These are phyloP conservation scores for Notolabrus celidotus DNA, from an alignment of 2,797 vertebrate species.

Conservation along the genomic window DNA sequence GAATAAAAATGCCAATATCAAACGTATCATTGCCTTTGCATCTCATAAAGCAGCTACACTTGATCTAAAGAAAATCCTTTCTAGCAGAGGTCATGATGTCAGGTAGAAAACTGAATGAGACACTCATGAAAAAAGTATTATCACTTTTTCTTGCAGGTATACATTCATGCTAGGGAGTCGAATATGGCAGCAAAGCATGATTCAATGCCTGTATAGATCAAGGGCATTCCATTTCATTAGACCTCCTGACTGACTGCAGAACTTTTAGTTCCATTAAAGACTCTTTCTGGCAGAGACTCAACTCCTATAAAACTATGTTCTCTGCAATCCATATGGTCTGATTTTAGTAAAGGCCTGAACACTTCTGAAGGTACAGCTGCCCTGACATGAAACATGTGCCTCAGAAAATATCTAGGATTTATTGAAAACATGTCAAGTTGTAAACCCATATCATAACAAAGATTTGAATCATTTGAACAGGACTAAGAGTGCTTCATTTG, in stretches of 20 bases:
- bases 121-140: too few species aligned
- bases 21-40: not conserved
- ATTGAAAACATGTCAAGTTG: conserved; percentile 29
- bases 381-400: conserved; percentile 28
- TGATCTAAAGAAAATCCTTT: not conserved
- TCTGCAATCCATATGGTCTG: conserved; percentile 7
- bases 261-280: conserved; percentile 40
- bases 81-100: too few species aligned
- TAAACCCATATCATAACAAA: too few species aligned
- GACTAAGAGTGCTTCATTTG: conserved; percentile 12
- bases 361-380: conserved; percentile 52
- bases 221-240: conserved; percentile 51
- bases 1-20: too few species aligned
- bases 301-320: conserved; percentile 28
- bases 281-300: conserved; percentile 40
- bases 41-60: not conserved
- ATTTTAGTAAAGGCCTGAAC: conserved; percentile 28
- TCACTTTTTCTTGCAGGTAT: too few species aligned
- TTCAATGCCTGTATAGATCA: conserved; percentile 42
- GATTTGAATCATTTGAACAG: conserved; percentile 21
- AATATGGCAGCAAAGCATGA: conserved; percentile 8
- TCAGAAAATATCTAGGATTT: conserved; percentile 17
- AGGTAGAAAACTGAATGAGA: not conserved
- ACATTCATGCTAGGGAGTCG: conserved; percentile 16
- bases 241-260: conserved; percentile 24